phyloP scores from a whole-genome alignment of 2,113 vertebrate genomes.

The Vulpes vulpes region DNA sequence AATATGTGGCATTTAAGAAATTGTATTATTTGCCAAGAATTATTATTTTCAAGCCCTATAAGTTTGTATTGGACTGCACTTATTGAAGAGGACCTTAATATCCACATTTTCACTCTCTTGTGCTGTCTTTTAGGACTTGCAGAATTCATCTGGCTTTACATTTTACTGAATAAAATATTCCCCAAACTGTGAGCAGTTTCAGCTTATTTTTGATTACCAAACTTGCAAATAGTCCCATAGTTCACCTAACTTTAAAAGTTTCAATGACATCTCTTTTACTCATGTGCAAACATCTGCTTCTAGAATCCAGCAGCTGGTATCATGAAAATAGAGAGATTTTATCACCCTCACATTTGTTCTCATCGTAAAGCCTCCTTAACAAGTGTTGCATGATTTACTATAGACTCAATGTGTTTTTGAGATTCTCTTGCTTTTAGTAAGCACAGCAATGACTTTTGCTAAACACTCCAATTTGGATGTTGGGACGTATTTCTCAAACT shows the following conservation, averaged over 20 bases:
- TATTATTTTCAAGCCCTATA: not conserved
- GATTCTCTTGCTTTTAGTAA: slow-evolving; percentile 16
- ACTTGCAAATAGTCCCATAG: not conserved
- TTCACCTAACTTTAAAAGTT: slow-evolving; percentile 64
- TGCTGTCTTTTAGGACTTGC: not conserved
- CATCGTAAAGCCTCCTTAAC: not conserved
- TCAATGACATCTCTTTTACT: slow-evolving; percentile 54
- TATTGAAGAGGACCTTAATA: not conserved
- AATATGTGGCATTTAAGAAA: not conserved
- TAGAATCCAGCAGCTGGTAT: slow-evolving; percentile 33
- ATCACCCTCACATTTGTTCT: slow-evolving; percentile 24
- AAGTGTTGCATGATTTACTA: slow-evolving; percentile 63
- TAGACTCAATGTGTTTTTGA: slow-evolving; percentile 33
- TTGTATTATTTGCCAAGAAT: not conserved
- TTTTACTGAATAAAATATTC: not conserved
- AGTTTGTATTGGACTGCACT: not conserved
- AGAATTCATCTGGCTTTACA: not conserved
- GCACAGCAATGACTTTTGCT: not conserved
- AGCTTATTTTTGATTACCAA: slow-evolving; percentile 49
- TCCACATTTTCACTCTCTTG: not conserved
- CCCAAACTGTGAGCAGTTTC: not conserved
- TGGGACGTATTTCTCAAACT: not conserved
- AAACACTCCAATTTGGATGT: not conserved
- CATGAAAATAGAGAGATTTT: slow-evolving; percentile 35
- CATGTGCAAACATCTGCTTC: slow-evolving; percentile 55